Base-by-base conservation (phyloP, 2,888 invertebrate genomes). In the Drosophila prolongata region DNA sequence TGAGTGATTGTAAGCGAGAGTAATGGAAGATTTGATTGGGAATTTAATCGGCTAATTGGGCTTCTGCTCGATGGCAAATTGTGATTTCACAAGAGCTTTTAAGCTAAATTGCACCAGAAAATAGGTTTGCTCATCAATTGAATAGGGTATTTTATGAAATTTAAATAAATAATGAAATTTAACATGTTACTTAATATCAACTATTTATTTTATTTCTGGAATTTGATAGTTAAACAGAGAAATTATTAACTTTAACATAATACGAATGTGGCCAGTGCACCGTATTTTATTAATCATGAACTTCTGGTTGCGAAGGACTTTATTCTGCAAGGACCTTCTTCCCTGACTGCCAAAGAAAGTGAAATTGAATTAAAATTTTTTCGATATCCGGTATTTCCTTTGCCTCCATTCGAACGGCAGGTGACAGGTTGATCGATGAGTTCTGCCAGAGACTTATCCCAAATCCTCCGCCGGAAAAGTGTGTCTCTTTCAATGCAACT, bases 341-440 rank as follows among this genome's bases (percentile, higher is more conserved):
- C 13, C 1, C 13, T n/a, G 44, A 8, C 13, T 24, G 6, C 24
- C 1, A 6, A 34, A 19, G 11, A 34, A 49, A 13, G 35, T 13
- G 1, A 40, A 56, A 58, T 14, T n/a, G 9, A 11, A 40, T 58
- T 40, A 34, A 56, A 30, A 38, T 34, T 16, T 46, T 37, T 30
- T 47, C 46, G 6, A 57, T 49, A 46, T 57, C 38, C 57, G 47
- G 16, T 11, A 35, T 38, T 2, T 16, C 16, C 16, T 49, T 3
- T 13, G 14, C 47, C 14, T 0, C 16, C 30, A 47, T 14, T 35
- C 9, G 16, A 13, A 13, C 13, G 38, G 6, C 50, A 62, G 14
- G 19, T 79, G 82, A 76, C 88, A 82, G 69, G 55, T 66, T 85
- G 88, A 82, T 75, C 82, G 87, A 82, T 82, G 85, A 79, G 79